Evolutionary conservation across 2,888 invertebrate species (phyloP).

Genomic region (Limnephilus marmoratus): DNA sequence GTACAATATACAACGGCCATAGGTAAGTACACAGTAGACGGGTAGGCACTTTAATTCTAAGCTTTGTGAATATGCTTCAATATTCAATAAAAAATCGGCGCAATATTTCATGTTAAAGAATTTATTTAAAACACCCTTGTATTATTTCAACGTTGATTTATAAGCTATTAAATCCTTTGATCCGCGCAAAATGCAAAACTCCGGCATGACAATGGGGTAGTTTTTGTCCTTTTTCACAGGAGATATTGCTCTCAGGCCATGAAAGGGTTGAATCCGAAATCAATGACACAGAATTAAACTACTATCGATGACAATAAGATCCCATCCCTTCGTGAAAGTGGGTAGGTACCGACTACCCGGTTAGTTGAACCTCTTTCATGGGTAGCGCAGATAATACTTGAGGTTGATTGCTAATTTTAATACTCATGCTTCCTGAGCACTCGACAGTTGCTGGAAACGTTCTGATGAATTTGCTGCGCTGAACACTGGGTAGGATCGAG

Average conservation of each 20-base stretch:
- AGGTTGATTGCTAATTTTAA: not conserved
- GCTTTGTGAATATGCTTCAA: slow-evolving; percentile 6
- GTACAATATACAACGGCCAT: not conserved
- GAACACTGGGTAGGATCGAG: not conserved
- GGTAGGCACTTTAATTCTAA: slow-evolving; percentile 6
- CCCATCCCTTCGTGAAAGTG: slow-evolving; percentile 57
- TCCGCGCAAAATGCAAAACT: slow-evolving; percentile 63
- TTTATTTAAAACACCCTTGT: slow-evolving; percentile 63
- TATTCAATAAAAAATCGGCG: slow-evolving; percentile 33
- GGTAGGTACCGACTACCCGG: slow-evolving; percentile 41
- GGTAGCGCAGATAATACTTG: slow-evolving; percentile 7
- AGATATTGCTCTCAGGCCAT: slow-evolving; percentile 56
- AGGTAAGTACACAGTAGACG: not conserved
- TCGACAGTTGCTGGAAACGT: not conserved
- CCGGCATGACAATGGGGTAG: slow-evolving; percentile 57
- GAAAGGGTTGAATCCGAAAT: slow-evolving; percentile 64
- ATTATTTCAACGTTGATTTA: slow-evolving; percentile 66
- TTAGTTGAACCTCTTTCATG: slow-evolving; percentile 49
- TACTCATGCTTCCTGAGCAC: not conserved
- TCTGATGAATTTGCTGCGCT: not conserved
- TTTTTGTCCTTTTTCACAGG: slow-evolving; percentile 50
- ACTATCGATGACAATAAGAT: slow-evolving; percentile 61
- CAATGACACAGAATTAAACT: slow-evolving; percentile 66
- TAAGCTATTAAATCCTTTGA: slow-evolving; percentile 66
- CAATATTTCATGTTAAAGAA: slow-evolving; percentile 55